A percentile compares a stretch with the other conserved stretches of the same genome.
phyloP scores from a whole-genome alignment of 2,797 vertebrate genomes.

The Ceryle rudis region DNA sequence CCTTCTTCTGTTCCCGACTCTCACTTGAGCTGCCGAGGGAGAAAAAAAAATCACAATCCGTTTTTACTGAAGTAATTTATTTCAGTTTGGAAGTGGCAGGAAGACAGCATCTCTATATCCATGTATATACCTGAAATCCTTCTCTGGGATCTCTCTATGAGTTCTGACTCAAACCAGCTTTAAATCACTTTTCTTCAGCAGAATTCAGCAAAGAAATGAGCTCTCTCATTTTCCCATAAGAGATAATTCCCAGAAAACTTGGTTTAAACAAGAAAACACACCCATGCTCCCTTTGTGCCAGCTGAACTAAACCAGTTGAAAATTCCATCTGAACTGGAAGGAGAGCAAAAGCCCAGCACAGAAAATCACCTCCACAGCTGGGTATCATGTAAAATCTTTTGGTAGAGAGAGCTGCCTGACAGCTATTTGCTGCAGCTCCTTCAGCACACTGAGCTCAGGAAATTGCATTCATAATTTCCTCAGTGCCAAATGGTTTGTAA shows the following conservation, averaged over 20 bases:
- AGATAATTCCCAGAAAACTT: neutral
- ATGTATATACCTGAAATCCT: neutral
- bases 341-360: neutral
- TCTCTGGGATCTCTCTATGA: neutral
- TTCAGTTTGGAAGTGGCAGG: neutral
- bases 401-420: neutral
- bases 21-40: neutral
- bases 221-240: neutral
- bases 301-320: neutral
- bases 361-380: neutral
- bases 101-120: neutral
- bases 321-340: neutral
- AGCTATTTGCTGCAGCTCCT: constrained; percentile 29
- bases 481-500: constrained; percentile 6
- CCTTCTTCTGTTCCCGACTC: neutral
- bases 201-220: neutral
- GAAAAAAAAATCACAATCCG: neutral
- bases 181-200: neutral
- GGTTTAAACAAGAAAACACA: neutral
- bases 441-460: constrained; percentile 56
- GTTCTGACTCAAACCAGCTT: neutral
- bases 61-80: neutral
- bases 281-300: neutral
- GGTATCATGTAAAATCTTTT: neutral
- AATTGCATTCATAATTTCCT: constrained; percentile 63